Evolutionary conservation across 2,113 vertebrate genomes (phyloP).

Genomic region (Deroptyus accipitrinus): DNA sequence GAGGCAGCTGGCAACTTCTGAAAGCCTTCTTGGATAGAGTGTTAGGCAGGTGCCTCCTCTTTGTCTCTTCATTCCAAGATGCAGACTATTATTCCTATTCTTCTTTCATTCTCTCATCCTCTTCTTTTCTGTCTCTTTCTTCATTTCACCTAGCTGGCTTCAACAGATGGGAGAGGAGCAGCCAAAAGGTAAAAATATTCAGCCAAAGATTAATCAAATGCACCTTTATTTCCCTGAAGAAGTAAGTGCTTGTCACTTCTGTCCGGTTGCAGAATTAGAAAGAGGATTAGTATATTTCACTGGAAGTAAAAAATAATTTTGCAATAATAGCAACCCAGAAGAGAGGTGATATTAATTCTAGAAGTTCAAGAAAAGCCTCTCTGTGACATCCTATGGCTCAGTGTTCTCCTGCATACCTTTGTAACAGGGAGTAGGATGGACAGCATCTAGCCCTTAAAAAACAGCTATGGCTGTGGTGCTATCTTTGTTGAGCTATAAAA

Average conservation of each 20-base stretch:
- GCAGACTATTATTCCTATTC: neutral
- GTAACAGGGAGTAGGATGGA: neutral
- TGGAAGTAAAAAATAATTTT: neutral
- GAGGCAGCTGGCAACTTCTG: neutral
- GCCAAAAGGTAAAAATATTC: neutral
- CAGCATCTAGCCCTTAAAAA: neutral
- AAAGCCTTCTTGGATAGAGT: neutral
- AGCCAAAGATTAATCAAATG: neutral
- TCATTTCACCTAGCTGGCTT: neutral
- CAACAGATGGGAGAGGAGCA: neutral
- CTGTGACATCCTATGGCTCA: neutral
- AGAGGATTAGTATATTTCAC: neutral
- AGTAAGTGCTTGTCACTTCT: neutral
- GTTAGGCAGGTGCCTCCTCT: neutral
- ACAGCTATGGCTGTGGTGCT: fast-evolving
- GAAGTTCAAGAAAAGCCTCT: neutral
- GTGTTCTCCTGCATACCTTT: neutral
- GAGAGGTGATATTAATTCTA: neutral
- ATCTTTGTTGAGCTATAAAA: neutral
- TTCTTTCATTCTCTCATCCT: neutral
- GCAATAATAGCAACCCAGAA: neutral
- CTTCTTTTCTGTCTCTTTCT: neutral
- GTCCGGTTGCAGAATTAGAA: neutral
- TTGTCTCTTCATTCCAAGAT: neutral
- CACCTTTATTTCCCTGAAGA: neutral